Conservation (phyloP, 2,888 invertebrate genomes). For the Nymphalis polychloros region DNA sequence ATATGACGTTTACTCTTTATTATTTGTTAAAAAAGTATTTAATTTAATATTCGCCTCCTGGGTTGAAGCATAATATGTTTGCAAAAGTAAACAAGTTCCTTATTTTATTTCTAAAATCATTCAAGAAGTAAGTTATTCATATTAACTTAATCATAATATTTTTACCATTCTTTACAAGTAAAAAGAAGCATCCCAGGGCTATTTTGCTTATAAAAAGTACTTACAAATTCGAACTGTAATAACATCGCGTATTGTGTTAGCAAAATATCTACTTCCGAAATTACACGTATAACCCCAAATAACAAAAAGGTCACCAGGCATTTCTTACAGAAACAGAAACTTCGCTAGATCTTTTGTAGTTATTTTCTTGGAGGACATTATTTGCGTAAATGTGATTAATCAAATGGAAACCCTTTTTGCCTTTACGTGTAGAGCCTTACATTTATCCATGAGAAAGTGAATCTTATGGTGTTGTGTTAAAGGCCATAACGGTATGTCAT, state of each 20-base stretch:
- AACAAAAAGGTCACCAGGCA: slow-evolving; percentile 24
- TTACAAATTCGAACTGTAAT: not conserved
- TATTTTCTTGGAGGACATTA: slow-evolving; percentile 44
- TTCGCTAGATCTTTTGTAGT: slow-evolving; percentile 34
- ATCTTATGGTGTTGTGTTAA: slow-evolving; percentile 26
- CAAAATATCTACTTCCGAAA: slow-evolving; percentile 10
- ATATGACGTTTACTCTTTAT: too few relatives aligned
- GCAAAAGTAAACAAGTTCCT: too few relatives aligned
- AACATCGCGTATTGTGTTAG: not conserved
- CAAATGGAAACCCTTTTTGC: slow-evolving; percentile 54
- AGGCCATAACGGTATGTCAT: slow-evolving; percentile 20
- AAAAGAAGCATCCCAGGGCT: not conserved
- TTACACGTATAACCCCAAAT: slow-evolving; percentile 19
- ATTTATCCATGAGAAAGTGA: slow-evolving; percentile 18
- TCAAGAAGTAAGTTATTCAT: too few relatives aligned
- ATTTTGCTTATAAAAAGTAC: not conserved
- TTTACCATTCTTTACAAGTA: not conserved
- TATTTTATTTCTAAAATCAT: too few relatives aligned
- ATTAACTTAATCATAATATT: too few relatives aligned
- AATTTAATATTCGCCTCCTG: too few relatives aligned
- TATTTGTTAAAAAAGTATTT: too few relatives aligned
- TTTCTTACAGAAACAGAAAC: slow-evolving; percentile 26
- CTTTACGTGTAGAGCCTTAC: slow-evolving; percentile 39
- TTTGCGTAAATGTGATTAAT: slow-evolving; percentile 59
- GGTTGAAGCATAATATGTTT: too few relatives aligned